phyloP scores from a whole-genome alignment of 2,888 invertebrate genomes.

The Barypeithes pellucidus region DNA sequence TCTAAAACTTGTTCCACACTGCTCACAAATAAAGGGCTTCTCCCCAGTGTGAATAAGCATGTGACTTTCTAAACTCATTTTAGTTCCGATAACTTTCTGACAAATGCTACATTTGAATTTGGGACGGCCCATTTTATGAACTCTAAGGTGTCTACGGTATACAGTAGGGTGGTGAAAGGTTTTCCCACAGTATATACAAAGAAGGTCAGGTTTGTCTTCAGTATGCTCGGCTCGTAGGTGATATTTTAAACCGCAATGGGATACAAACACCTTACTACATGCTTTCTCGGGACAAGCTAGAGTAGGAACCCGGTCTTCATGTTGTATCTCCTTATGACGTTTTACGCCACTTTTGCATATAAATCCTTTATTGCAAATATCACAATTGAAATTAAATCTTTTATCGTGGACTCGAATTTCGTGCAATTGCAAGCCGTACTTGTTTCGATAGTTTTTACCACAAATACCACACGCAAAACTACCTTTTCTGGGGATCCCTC shows the following conservation, averaged over 20 bases:
- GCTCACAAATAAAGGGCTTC: slow-evolving; percentile 62
- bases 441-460: too few relatives aligned
- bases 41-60: slow-evolving; percentile 61
- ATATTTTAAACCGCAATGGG: slow-evolving; percentile 11
- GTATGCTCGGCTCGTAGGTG: slow-evolving; percentile 18
- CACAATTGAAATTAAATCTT: not conserved
- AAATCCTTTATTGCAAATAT: not conserved
- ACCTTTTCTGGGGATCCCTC: too few relatives aligned
- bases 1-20: slow-evolving; percentile 68
- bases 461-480: too few relatives aligned
- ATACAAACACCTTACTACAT: slow-evolving; percentile 23
- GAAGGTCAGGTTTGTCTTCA: not conserved
- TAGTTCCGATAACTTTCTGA: slow-evolving; percentile 6
- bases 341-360: not conserved
- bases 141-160: slow-evolving; percentile 55
- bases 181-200: slow-evolving; percentile 57
- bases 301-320: not conserved
- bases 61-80: slow-evolving; percentile 13
- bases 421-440: too few relatives aligned
- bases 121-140: slow-evolving; percentile 8
- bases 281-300: slow-evolving; percentile 16
- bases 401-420: too few relatives aligned
- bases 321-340: not conserved
- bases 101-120: slow-evolving; percentile 20
- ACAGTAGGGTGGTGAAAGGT: slow-evolving; percentile 48